A percentile compares a stretch with the other conserved stretches of the same genome.
phyloP scores from a whole-genome alignment of 2,888 invertebrate genomes.

The Lasiommata megera region DNA sequence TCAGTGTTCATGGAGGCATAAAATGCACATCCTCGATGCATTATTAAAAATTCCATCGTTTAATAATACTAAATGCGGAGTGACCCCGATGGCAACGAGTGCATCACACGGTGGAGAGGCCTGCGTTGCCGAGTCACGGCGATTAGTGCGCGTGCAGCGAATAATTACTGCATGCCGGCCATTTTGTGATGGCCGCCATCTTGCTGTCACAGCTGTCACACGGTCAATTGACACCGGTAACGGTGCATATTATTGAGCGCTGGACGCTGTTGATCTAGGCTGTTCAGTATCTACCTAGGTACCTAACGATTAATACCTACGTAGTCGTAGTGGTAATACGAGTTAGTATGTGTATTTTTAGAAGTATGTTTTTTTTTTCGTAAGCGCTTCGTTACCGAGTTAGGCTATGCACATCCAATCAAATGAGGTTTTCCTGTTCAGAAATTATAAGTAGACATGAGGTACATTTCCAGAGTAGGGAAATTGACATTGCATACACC shows the following conservation, averaged over 20 bases:
- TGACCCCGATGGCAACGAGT: conserved; percentile 3
- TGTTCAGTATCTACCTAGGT: background rate
- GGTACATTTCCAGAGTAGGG: no score
- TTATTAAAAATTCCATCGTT: conserved; percentile 12
- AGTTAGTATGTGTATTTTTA: no score
- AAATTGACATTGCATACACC: no score
- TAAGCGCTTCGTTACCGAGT: no score
- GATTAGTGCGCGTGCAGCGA: conserved; percentile 35
- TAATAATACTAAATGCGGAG: conserved; percentile 4
- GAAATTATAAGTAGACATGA: no score
- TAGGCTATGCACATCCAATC: no score
- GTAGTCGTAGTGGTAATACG: background rate
- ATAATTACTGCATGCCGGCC: conserved; percentile 29
- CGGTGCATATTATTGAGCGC: conserved; percentile 18
- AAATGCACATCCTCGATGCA: conserved; percentile 1
- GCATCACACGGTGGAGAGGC: conserved; percentile 22
- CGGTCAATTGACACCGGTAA: conserved; percentile 29
- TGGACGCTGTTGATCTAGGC: background rate
- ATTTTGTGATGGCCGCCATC: conserved; percentile 29
- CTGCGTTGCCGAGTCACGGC: conserved; percentile 29
- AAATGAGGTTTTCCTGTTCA: no score
- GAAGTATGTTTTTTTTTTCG: no score
- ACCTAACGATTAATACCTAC: background rate
- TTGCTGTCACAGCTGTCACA: conserved; percentile 33
- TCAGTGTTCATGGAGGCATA: background rate